Evolutionary conservation across 1,140 invertebrate genomes (phyloP).

Genomic region (Temnothorax curvispinosus): DNA sequence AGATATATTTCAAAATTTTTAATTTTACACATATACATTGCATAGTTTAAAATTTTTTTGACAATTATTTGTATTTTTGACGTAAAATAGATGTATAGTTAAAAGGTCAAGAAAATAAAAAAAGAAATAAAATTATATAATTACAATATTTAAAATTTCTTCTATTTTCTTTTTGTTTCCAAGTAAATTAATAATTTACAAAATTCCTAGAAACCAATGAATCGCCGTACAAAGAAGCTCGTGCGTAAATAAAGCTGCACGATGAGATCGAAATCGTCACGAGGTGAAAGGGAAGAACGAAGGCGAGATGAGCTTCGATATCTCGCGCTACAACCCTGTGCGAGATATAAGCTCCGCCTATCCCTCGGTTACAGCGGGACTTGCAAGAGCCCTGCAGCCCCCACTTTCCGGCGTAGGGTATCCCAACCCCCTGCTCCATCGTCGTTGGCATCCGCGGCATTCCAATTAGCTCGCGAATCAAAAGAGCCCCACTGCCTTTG

Average conservation of each 20-base stretch:
- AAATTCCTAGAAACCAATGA: constrained; percentile 19
- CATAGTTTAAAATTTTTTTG: neutral
- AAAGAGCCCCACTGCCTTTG: constrained; percentile 85
- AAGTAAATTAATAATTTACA: constrained; percentile 14
- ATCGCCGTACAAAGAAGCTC: constrained; percentile 51
- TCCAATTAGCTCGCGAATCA: constrained; percentile 86
- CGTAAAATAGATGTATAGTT: neutral
- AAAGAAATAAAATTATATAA: neutral
- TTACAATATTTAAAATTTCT: neutral
- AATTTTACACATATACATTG: neutral
- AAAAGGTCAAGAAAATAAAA: neutral
- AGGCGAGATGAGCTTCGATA: constrained; percentile 75
- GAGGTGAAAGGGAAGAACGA: constrained; percentile 57
- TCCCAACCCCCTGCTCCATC: constrained; percentile 80
- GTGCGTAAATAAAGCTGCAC: constrained; percentile 19
- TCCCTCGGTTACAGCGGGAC: constrained; percentile 76
- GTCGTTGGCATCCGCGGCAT: constrained; percentile 85
- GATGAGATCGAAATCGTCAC: constrained; percentile 60
- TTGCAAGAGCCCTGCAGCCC: constrained; percentile 77
- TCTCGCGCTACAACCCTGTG: constrained; percentile 75
- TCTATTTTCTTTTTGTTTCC: neutral
- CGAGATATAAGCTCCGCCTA: constrained; percentile 83
- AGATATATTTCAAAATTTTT: neutral
- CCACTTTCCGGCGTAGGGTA: constrained; percentile 52
- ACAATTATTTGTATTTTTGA: neutral